Conservation (phyloP, 1,140 invertebrate genomes). For the Lepidostoma basale region DNA sequence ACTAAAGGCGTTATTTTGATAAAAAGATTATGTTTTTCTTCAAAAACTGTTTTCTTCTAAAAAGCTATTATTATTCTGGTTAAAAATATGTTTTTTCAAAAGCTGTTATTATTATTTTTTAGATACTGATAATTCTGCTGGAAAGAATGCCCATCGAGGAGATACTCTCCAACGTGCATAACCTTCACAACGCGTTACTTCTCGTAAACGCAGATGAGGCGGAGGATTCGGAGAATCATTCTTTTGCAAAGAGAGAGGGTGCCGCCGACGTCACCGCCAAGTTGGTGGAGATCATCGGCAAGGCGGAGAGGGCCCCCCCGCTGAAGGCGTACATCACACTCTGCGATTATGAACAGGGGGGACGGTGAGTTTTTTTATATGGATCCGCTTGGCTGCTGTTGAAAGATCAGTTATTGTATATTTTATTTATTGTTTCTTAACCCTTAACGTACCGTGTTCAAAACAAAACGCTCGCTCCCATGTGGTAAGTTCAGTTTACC, state of each 20-base stretch:
- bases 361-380: slow-evolving; percentile 8
- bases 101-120: no score
- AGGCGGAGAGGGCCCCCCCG: neutral
- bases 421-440: no score
- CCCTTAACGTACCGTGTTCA: no score
- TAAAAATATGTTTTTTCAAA: no score
- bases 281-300: neutral
- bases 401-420: no score
- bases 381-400: no score
- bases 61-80: no score
- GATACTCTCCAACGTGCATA: slow-evolving; percentile 5
- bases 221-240: neutral
- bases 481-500: no score
- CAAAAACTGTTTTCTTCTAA: no score
- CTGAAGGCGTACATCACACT: slow-evolving; percentile 20
- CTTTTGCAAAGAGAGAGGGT: neutral
- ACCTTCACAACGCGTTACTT: slow-evolving; percentile 6
- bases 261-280: neutral
- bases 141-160: slow-evolving; percentile 12
- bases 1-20: no score
- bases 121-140: slow-evolving; percentile 3
- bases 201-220: neutral
- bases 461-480: no score
- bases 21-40: no score
- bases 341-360: slow-evolving; percentile 2